Evolutionary conservation across 92 coral and sea anemone genomes (phyloP).

Genomic region (Phymanthus crucifer): DNA sequence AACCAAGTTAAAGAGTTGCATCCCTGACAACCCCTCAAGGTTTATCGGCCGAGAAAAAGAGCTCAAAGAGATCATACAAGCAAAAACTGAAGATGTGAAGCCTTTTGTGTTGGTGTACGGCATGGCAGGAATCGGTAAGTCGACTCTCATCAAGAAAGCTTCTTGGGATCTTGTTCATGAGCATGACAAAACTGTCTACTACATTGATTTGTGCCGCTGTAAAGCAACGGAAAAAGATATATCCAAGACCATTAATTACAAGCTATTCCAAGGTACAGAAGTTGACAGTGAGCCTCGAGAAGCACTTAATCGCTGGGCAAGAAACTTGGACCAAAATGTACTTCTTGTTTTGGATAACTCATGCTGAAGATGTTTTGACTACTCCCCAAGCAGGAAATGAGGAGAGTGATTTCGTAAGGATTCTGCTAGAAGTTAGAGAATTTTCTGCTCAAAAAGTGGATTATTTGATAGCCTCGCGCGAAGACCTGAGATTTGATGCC

Average conservation of each 20-base stretch:
- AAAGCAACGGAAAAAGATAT: neutral
- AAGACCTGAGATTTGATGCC: neutral
- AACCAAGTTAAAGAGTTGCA: neutral
- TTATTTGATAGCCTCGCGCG: constrained; percentile 4
- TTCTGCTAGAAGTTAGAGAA: neutral
- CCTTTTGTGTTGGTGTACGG: neutral
- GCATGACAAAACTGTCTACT: neutral
- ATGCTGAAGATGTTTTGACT: constrained; percentile 1
- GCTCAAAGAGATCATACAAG: neutral
- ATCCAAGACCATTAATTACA: neutral
- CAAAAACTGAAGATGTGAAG: neutral
- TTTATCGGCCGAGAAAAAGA: neutral
- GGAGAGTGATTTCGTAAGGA: neutral
- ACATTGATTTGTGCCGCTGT: neutral
- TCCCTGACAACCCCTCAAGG: neutral
- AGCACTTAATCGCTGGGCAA: constrained; percentile 3
- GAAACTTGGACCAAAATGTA: neutral
- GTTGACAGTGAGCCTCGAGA: neutral
- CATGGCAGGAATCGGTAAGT: constrained; percentile 6
- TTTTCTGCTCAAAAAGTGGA: neutral
- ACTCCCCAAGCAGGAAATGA: neutral
- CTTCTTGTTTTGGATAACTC: constrained; percentile 6
- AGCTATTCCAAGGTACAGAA: neutral
- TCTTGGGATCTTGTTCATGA: neutral
- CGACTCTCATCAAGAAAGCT: constrained; percentile 4